Conservation (phyloP, 2,888 invertebrate species). For the Oscheius sp. region DNA sequence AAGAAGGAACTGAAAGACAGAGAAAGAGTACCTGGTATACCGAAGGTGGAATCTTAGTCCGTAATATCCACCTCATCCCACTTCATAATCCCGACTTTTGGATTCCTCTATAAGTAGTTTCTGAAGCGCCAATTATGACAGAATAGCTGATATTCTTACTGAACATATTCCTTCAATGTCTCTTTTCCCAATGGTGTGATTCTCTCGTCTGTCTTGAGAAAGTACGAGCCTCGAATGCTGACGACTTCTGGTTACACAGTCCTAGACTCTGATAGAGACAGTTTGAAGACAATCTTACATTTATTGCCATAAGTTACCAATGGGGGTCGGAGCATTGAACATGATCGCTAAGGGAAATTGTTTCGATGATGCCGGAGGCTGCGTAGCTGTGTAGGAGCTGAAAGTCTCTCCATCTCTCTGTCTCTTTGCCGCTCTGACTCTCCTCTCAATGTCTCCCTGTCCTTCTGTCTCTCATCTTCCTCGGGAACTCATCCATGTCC, state of each 20-base stretch:
- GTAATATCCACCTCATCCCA: constrained; percentile 21
- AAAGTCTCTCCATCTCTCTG: neutral
- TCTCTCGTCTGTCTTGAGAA: constrained; percentile 29
- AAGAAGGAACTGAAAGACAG: too few species aligned
- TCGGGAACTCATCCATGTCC: constrained; percentile 32
- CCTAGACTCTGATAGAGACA: constrained; percentile 7
- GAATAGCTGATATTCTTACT: neutral
- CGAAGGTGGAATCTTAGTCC: constrained; percentile 8
- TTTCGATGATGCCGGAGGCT: constrained; percentile 12
- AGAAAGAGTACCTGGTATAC: constrained; percentile 1
- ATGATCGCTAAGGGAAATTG: neutral
- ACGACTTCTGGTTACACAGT: constrained; percentile 20
- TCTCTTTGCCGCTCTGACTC: neutral
- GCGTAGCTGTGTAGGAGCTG: constrained; percentile 28
- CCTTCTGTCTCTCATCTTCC: neutral
- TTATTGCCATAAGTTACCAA: constrained; percentile 26
- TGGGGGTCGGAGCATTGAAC: neutral
- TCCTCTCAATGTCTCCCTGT: neutral
- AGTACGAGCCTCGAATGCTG: constrained; percentile 15
- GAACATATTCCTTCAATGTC: neutral
- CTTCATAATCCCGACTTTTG: constrained; percentile 3
- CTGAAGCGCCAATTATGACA: neutral
- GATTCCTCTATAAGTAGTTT: constrained; percentile 6
- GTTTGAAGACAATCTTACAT: neutral
- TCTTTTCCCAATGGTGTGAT: constrained; percentile 6